Conservation (phyloP, 1,140 invertebrate species). For the Wiebesia pumilae region DNA sequence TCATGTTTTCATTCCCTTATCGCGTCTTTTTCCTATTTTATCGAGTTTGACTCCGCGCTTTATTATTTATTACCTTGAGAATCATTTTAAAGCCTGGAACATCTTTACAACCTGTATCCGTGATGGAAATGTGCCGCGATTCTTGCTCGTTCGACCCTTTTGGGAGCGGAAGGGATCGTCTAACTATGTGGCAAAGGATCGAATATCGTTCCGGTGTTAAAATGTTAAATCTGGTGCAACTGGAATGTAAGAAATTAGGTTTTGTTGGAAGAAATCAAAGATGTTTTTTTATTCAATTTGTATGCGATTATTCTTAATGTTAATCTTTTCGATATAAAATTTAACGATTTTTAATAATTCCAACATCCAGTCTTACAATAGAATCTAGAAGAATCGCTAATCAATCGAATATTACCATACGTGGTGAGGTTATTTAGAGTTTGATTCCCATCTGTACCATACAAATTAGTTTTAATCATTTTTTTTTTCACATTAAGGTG, state of each 20-base stretch:
- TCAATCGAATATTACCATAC: no score
- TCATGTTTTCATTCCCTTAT: no score
- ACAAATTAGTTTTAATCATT: no score
- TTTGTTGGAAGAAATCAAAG: neutral
- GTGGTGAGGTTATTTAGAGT: no score
- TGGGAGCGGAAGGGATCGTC: neutral
- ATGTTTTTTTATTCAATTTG: constrained; percentile 20
- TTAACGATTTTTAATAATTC: no score
- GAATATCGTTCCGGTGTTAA: constrained; percentile 13
- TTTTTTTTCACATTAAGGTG: no score
- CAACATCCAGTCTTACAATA: no score
- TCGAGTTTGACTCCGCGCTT: neutral
- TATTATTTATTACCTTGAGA: neutral
- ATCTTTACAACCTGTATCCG: no score
- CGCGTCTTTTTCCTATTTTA: neutral
- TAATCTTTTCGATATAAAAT: constrained; percentile 8
- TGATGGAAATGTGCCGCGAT: neutral
- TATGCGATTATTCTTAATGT: neutral
- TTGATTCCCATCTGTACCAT: no score
- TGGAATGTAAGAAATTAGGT: constrained; percentile 44
- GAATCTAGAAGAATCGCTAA: no score
- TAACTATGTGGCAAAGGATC: neutral
- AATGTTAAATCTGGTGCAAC: constrained; percentile 36
- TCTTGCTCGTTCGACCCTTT: neutral
- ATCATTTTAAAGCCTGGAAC: neutral